A percentile compares a stretch with the other conserved stretches of the same genome.
These are phyloP conservation scores for Temnothorax longispinosus DNA, from an alignment of 1,140 invertebrate species.

Conservation along the genomic window DNA sequence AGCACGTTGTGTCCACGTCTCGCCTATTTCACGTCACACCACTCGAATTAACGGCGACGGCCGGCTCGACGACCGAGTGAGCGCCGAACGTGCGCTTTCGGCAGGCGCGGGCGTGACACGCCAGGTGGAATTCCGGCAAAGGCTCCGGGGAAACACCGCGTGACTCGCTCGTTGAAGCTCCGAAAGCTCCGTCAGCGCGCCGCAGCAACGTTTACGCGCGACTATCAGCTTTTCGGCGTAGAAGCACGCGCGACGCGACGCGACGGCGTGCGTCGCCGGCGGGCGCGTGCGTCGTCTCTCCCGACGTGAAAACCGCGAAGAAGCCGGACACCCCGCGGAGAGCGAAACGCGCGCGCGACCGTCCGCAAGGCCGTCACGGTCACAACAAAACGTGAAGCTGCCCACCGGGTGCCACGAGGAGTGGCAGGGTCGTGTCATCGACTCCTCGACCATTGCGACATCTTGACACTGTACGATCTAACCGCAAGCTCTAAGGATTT, in stretches of 20 bases:
- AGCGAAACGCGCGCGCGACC: constrained; percentile 69
- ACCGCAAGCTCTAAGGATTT: constrained; percentile 21
- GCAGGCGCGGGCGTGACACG: not conserved
- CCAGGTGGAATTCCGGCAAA: not conserved
- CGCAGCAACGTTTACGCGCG: constrained; percentile 9
- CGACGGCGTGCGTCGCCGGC: not conserved
- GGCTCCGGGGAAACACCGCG: not conserved
- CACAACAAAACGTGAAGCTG: constrained; percentile 65
- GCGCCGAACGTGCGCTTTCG: not conserved
- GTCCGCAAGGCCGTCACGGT: constrained; percentile 69
- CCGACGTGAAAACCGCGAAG: constrained; percentile 31
- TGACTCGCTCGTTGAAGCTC: not conserved
- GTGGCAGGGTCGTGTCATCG: constrained; percentile 63
- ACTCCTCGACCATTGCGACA: constrained; percentile 38
- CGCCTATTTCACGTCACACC: constrained; percentile 40
- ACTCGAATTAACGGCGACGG: constrained; percentile 25
- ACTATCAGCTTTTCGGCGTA: constrained; percentile 16
- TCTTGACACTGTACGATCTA: constrained; percentile 28
- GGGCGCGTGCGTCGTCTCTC: constrained; percentile 28
- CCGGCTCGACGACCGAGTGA: not conserved
- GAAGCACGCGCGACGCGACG: not conserved
- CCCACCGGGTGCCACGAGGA: constrained; percentile 62
- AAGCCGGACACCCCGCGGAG: constrained; percentile 21
- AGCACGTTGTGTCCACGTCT: constrained; percentile 19
- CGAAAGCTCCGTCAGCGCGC: not conserved